Evolutionary conservation across 2,113 vertebrate species (phyloP).

Genomic region (western clawed frog (Xenopus tropicalis)): DNA sequence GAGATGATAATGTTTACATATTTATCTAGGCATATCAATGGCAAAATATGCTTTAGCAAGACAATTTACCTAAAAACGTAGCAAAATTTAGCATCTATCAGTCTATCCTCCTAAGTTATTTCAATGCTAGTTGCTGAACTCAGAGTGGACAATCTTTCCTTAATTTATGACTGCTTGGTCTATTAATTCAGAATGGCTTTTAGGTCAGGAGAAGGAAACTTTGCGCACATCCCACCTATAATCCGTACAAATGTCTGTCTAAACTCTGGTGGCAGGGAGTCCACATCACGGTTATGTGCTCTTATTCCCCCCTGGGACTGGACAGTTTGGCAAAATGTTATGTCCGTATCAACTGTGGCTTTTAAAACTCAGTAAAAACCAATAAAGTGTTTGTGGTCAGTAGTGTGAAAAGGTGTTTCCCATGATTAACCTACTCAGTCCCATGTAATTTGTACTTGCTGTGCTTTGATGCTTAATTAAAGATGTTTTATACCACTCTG

Average conservation of each 20-base stretch:
- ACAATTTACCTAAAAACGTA: no score
- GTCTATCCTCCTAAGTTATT: no score
- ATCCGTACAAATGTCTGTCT: conserved; percentile 16
- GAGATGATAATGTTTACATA: no score
- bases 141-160: no score
- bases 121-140: no score
- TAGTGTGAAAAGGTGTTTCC: conserved; percentile 30
- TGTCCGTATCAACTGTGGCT: conserved; percentile 17
- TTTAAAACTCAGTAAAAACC: conserved; percentile 16
- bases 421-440: conserved; percentile 4
- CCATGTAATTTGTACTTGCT: conserved; percentile 38
- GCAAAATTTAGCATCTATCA: no score
- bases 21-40: no score
- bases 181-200: no score
- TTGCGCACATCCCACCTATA: conserved; percentile 2
- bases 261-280: conserved; percentile 10
- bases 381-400: conserved; percentile 25
- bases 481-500: conserved; percentile 33
- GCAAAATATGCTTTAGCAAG: no score
- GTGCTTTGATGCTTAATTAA: conserved; percentile 38
- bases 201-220: background rate
- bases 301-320: background rate
- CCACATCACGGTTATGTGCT: background rate
- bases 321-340: background rate
- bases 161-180: no score